phyloP scores from a whole-genome alignment of 1,140 invertebrate species.

The Drosophila dunni region DNA sequence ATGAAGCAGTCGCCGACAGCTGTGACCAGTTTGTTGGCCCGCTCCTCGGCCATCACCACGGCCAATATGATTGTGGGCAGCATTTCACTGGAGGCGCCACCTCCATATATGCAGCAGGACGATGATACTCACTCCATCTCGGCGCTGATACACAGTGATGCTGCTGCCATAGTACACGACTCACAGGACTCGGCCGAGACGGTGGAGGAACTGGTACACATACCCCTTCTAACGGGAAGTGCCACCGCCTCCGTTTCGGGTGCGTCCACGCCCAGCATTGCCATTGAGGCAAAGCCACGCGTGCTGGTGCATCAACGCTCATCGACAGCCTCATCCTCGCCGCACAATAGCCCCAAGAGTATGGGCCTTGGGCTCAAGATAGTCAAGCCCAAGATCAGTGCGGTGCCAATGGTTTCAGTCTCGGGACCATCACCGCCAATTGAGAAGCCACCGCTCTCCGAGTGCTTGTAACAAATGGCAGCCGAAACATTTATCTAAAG shows the following conservation, averaged over 20 bases:
- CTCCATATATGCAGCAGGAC: constrained; percentile 78
- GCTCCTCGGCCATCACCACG: constrained; percentile 72
- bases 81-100: constrained; percentile 80
- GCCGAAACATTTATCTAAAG: constrained; percentile 85
- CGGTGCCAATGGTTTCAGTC: constrained; percentile 90
- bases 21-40: constrained; percentile 62
- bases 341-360: constrained; percentile 82
- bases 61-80: constrained; percentile 80
- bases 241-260: constrained; percentile 58
- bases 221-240: constrained; percentile 60
- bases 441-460: constrained; percentile 85
- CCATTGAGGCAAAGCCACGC: constrained; percentile 85
- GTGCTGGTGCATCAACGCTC: constrained; percentile 85
- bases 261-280: constrained; percentile 67
- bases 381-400: constrained; percentile 87
- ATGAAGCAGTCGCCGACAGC: constrained; percentile 59
- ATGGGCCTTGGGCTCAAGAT: constrained; percentile 75
- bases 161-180: constrained; percentile 58
- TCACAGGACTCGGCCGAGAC: constrained; percentile 80
- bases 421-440: constrained; percentile 92
- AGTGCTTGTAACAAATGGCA: constrained; percentile 85
- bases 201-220: constrained; percentile 75
- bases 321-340: constrained; percentile 85
- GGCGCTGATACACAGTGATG: constrained; percentile 64
- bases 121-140: constrained; percentile 63